These are phyloP conservation scores for Dinoponera quadriceps DNA, from an alignment of 1,140 invertebrate species.

Conservation along the genomic window DNA sequence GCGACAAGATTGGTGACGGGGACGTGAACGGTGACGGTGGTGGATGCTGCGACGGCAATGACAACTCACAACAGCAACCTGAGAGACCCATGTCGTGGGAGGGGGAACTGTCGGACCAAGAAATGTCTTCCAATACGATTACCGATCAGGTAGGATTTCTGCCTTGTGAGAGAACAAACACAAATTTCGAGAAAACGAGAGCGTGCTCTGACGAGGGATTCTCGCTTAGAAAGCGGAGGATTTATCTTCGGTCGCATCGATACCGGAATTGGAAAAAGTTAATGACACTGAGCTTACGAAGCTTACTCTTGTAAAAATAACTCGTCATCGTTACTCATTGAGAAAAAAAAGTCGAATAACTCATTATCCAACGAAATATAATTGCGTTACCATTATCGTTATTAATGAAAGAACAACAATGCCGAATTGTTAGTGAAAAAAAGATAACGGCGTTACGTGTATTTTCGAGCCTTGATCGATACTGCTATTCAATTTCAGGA, in stretches of 20 bases:
- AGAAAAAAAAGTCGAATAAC: too few species aligned
- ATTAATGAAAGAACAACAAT: too few species aligned
- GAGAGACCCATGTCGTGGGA: constrained; percentile 96
- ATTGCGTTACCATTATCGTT: too few species aligned
- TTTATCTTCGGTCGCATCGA: too few species aligned
- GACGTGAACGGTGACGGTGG: constrained; percentile 70
- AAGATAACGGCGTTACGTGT: too few species aligned
- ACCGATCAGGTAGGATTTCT: constrained; percentile 81
- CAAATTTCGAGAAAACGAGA: neutral
- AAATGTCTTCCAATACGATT: constrained; percentile 86
- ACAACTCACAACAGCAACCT: constrained; percentile 81
- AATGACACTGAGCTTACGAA: too few species aligned
- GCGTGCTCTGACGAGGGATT: neutral
- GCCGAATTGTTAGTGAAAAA: too few species aligned
- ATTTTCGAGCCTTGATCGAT: neutral
- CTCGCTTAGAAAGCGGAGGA: too few species aligned
- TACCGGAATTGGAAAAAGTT: too few species aligned
- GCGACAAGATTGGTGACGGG: constrained; percentile 66
- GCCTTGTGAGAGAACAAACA: neutral
- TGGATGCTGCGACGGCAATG: constrained; percentile 78
- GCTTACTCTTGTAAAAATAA: too few species aligned
- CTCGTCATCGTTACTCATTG: too few species aligned
- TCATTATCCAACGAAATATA: too few species aligned
- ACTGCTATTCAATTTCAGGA: constrained; percentile 75
- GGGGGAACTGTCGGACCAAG: constrained; percentile 93